These are phyloP conservation scores for Hydropotes inermis DNA, from an alignment of 2,113 vertebrate genomes.

Conservation along the genomic window DNA sequence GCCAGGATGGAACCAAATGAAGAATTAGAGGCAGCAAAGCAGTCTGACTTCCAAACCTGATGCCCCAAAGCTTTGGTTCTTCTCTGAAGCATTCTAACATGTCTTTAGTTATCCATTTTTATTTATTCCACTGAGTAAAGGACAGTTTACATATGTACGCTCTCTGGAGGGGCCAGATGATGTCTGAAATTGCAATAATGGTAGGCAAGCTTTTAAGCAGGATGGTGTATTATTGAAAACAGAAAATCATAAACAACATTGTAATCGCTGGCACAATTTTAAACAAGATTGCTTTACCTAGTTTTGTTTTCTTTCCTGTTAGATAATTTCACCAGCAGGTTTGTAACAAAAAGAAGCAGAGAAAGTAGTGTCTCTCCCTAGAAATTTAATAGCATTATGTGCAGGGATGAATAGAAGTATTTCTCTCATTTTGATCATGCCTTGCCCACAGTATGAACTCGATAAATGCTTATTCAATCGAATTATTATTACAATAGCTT, in stretches of 20 bases:
- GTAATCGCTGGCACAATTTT: slow-evolving; percentile 54
- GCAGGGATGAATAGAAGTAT: slow-evolving; percentile 52
- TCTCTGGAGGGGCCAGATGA: slow-evolving; percentile 71
- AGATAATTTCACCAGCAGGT: slow-evolving; percentile 67
- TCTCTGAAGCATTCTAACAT: not conserved
- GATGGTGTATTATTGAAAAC: slow-evolving; percentile 65
- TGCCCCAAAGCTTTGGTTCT: not conserved
- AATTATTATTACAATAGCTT: slow-evolving; percentile 62
- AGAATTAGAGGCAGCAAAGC: not conserved
- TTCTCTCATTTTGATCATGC: slow-evolving; percentile 64
- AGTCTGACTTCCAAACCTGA: not conserved
- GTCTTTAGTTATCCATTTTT: slow-evolving; percentile 16
- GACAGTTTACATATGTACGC: slow-evolving; percentile 63
- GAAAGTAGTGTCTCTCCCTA: not conserved
- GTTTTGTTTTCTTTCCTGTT: slow-evolving; percentile 8
- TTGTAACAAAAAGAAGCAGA: slow-evolving; percentile 60
- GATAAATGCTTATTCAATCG: slow-evolving; percentile 46
- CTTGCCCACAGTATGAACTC: slow-evolving; percentile 41
- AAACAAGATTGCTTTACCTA: slow-evolving; percentile 67
- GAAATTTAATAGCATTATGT: slow-evolving; percentile 62
- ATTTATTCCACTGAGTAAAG: slow-evolving; percentile 67
- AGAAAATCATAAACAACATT: slow-evolving; percentile 61
- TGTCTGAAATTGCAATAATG: slow-evolving; percentile 54
- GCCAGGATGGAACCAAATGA: not conserved
- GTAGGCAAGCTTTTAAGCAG: slow-evolving; percentile 60